Conservation (phyloP, 2,113 vertebrate genomes). For the Paradoxurus hermaphroditus region DNA sequence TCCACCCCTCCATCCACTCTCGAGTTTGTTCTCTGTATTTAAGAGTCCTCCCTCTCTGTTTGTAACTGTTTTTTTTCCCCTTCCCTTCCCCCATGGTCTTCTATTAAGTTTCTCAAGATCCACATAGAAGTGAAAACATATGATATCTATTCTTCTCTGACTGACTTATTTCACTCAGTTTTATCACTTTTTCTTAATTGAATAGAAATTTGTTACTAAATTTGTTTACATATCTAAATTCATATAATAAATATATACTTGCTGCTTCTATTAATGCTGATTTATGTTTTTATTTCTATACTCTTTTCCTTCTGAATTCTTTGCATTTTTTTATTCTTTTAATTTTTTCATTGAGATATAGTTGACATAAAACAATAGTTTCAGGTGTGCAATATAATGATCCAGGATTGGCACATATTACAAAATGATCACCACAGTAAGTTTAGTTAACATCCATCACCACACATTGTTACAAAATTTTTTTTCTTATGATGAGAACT, state of each 20-base stretch:
- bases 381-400: background rate
- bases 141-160: too few relatives aligned
- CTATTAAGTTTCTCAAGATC: too few relatives aligned
- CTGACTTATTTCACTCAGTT: too few relatives aligned
- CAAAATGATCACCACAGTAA: background rate
- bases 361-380: background rate
- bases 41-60: too few relatives aligned
- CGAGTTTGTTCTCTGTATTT: too few relatives aligned
- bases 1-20: too few relatives aligned
- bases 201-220: background rate
- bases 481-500: background rate
- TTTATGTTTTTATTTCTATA: background rate
- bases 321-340: background rate
- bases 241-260: background rate
- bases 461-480: background rate
- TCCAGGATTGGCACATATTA: background rate
- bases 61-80: too few relatives aligned
- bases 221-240: background rate
- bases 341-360: background rate
- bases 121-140: too few relatives aligned
- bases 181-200: background rate
- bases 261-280: background rate
- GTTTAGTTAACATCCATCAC: background rate
- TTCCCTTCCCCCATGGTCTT: too few relatives aligned
- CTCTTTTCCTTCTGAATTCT: background rate